phyloP scores from a whole-genome alignment of 1,140 invertebrate species.

The Leptopilina clavipes region DNA sequence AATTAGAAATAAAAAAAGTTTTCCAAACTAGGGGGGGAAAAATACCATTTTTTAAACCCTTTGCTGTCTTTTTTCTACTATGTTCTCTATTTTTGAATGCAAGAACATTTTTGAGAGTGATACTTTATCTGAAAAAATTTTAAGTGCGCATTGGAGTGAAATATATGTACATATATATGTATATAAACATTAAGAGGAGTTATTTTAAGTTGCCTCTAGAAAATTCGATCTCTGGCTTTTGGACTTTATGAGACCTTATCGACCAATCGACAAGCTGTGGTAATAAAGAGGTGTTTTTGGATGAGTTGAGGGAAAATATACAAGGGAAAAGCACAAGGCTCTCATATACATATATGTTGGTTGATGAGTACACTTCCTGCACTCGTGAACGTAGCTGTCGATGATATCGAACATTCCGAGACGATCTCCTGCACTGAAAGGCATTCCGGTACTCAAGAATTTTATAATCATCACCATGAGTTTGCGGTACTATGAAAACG shows the following conservation, averaged over 20 bases:
- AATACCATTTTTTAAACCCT: too few relatives aligned
- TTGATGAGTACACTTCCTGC: neutral
- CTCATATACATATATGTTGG: neutral
- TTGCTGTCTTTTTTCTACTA: too few relatives aligned
- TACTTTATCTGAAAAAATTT: neutral
- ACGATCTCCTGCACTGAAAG: neutral
- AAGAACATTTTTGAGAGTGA: too few relatives aligned
- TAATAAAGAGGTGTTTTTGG: slow-evolving; percentile 6
- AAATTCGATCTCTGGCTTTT: neutral
- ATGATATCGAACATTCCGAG: slow-evolving; percentile 25
- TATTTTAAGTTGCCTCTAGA: neutral
- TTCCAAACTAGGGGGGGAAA: too few relatives aligned
- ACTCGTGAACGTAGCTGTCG: slow-evolving; percentile 10
- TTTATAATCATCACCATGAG: slow-evolving; percentile 16
- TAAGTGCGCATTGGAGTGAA: neutral
- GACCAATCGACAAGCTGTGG: neutral
- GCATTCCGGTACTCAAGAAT: slow-evolving; percentile 23
- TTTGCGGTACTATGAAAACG: slow-evolving; percentile 9
- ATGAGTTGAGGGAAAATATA: neutral
- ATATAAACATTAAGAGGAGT: neutral
- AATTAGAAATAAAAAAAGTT: too few relatives aligned
- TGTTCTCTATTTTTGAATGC: too few relatives aligned
- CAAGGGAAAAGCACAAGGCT: neutral
- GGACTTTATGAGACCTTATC: slow-evolving; percentile 15
- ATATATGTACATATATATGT: too few relatives aligned